Conservation (phyloP, 2,888 invertebrate genomes). For the Marronus borbonicus region DNA sequence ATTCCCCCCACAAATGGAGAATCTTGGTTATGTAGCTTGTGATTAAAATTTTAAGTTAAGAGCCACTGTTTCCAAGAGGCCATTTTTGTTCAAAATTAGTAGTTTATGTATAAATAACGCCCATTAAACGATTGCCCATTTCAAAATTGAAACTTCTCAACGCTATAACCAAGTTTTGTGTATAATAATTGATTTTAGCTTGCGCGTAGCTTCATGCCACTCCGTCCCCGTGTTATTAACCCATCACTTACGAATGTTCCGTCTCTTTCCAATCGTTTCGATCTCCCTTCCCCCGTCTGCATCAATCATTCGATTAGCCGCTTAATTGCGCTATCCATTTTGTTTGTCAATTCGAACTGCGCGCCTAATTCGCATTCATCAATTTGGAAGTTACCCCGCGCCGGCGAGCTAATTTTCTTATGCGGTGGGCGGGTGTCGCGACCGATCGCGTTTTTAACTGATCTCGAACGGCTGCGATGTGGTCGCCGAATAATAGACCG, state of each 20-base stretch:
- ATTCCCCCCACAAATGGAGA: no score
- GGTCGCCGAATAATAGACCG: neutral
- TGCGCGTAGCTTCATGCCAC: no score
- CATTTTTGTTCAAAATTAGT: no score
- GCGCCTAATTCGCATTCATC: constrained; percentile 66
- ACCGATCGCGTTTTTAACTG: constrained; percentile 16
- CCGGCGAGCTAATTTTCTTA: constrained; percentile 58
- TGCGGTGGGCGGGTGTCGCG: constrained; percentile 4
- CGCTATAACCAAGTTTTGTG: no score
- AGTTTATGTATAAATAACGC: no score
- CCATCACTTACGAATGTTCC: constrained; percentile 15
- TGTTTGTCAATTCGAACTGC: constrained; percentile 68
- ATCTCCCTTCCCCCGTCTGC: constrained; percentile 48
- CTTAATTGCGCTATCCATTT: constrained; percentile 70
- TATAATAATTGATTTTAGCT: no score
- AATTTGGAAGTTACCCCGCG: constrained; percentile 63
- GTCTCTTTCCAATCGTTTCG: constrained; percentile 2
- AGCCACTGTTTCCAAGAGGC: no score
- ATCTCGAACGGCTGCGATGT: neutral
- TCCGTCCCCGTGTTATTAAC: neutral
- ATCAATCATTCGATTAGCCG: constrained; percentile 70
- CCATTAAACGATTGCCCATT: no score
- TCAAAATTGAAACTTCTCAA: no score
- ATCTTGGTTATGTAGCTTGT: no score
- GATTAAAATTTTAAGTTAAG: no score